Evolutionary conservation across 2,797 vertebrate species (phyloP).

Genomic region (Sebastes iracundus): DNA sequence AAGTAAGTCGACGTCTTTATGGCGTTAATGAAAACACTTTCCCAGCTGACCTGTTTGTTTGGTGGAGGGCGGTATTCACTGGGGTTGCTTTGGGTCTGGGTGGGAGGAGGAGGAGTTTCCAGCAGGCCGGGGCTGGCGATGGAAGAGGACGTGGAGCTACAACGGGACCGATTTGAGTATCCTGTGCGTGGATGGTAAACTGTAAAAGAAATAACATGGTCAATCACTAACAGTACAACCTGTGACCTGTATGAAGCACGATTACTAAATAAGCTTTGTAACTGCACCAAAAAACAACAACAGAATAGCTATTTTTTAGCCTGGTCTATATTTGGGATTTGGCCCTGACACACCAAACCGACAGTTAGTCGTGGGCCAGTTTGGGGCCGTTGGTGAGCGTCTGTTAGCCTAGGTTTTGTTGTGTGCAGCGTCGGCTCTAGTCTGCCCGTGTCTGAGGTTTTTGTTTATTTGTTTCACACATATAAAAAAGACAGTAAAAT

Average conservation of each 20-base stretch:
- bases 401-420: no score
- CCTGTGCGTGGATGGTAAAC: conserved; percentile 95
- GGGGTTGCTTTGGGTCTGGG: conserved; percentile 71
- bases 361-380: no score
- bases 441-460: no score
- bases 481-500: no score
- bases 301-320: neutral
- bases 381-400: no score
- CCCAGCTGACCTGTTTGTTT: conserved; percentile 84
- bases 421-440: no score
- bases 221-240: neutral
- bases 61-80: conserved; percentile 73
- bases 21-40: neutral
- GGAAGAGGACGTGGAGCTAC: conserved; percentile 85
- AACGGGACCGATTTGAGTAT: conserved; percentile 90
- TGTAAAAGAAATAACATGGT: conserved; percentile 48
- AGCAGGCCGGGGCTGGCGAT: conserved; percentile 69
- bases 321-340: neutral
- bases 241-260: neutral
- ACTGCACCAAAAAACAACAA: neutral
- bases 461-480: no score
- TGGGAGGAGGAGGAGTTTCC: conserved; percentile 72
- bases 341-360: neutral
- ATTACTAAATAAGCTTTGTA: neutral
- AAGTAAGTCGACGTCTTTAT: neutral